Evolutionary conservation across 2,113 vertebrate species (phyloP).

Genomic region (Tyrannus savana): DNA sequence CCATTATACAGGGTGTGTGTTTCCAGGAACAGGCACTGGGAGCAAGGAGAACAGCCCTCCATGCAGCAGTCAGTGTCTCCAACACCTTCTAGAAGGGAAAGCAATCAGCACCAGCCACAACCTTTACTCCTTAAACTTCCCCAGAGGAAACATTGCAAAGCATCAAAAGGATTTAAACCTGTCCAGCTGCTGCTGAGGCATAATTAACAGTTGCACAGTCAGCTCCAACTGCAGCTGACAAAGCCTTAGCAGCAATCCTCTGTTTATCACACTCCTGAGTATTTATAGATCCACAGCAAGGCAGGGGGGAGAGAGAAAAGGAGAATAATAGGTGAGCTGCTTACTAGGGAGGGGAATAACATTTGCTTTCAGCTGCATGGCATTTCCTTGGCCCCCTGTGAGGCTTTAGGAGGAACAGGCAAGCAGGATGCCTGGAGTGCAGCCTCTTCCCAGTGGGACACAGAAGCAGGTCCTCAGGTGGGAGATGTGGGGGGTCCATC

Average conservation of each 20-base stretch:
- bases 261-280: background rate
- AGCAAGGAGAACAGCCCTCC: background rate
- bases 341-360: background rate
- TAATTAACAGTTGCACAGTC: slow-evolving; percentile 53
- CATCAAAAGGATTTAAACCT: slow-evolving; percentile 24
- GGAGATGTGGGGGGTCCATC: background rate
- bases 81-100: background rate
- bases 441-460: background rate
- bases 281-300: slow-evolving; percentile 27
- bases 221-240: slow-evolving; percentile 24
- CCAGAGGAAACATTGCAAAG: background rate
- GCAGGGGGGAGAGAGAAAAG: background rate
- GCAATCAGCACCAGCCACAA: slow-evolving; percentile 11
- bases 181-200: background rate
- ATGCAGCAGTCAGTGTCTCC: background rate
- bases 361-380: background rate
- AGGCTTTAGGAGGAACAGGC: background rate
- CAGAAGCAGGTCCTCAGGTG: background rate
- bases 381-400: background rate
- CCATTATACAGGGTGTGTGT: background rate
- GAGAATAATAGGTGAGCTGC: background rate
- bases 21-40: background rate
- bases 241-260: slow-evolving; percentile 30
- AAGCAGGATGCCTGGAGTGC: rapidly evolving
- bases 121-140: background rate